phyloP scores from a whole-genome alignment of 2,888 invertebrate genomes.

The Pachydiplax longipennis region DNA sequence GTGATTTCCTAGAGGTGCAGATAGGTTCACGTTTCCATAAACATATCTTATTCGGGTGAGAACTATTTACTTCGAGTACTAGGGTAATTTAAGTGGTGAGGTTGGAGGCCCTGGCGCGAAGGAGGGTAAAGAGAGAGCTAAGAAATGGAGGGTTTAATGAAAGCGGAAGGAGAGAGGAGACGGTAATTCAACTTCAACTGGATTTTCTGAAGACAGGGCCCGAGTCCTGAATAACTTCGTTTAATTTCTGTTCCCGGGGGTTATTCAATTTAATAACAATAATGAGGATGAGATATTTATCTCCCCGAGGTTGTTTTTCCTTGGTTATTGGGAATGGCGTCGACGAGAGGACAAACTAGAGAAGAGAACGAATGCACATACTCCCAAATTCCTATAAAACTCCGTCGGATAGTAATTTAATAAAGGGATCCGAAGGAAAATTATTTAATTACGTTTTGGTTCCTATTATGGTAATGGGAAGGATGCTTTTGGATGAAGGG shows the following conservation, averaged over 20 bases:
- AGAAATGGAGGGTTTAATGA: not conserved
- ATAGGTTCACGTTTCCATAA: too few relatives aligned
- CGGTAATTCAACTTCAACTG: conserved; percentile 22
- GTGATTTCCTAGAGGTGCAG: too few relatives aligned
- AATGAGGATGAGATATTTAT: conserved; percentile 43
- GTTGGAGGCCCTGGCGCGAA: too few relatives aligned
- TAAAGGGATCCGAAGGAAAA: conserved; percentile 29
- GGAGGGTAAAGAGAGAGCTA: not conserved
- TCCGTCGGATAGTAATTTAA: conserved; percentile 24
- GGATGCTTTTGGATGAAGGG: conserved; percentile 2
- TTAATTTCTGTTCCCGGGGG: conserved; percentile 38
- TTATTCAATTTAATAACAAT: conserved; percentile 44
- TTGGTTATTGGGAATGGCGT: conserved; percentile 5
- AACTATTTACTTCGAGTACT: too few relatives aligned
- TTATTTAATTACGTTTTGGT: conserved; percentile 41
- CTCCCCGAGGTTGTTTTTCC: conserved; percentile 43
- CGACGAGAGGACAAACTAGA: not conserved
- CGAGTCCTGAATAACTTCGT: conserved; percentile 36
- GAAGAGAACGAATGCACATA: conserved; percentile 19
- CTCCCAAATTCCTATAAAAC: conserved; percentile 37
- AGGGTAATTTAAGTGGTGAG: too few relatives aligned
- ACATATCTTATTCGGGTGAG: too few relatives aligned
- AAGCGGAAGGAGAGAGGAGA: not conserved
- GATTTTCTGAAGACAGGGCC: conserved; percentile 39
- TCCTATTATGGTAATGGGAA: conserved; percentile 44